Evolutionary conservation across 64 coral and sea anemone genomes (phyloP), one percentile per base, ranked within the genome.

Genomic region (Actinia tenebrosa): DNA sequence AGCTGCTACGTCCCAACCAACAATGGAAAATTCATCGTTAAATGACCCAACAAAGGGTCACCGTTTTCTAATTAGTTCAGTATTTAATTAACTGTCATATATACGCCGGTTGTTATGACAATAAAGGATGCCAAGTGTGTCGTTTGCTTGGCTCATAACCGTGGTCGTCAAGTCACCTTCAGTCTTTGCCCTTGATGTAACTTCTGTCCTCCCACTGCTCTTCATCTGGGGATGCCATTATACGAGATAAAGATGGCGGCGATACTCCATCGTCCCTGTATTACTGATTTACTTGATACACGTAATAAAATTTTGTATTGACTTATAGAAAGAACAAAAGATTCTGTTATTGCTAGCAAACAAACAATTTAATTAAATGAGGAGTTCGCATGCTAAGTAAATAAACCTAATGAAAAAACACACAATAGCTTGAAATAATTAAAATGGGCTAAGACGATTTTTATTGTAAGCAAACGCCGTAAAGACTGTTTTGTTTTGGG

Each of bases 281-380:
- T 75, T 26, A 42, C 71, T 84, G 61, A 69, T 53, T 89, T 14
- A 42, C 15, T 52, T 83, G n/a, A 71, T 55, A 80, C n/a, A 18
- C 15, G 15, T 83, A 27, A 64, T 71, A 83, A 19, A 22, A 68
- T 83, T 46, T 27, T 60, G 44, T 60, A 53, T 80, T 42, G 37
- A 60, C 52, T 52, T 89, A n/a, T 68, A 22, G 10, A 60, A 82
- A 52, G n/a, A 89, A 62, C 75, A 89, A 80, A 80, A 80, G 87
- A 37, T 17, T 75, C 59, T 88, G 82, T 84, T 88, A 79, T 69
- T 81, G 26, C 82, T 80, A 77, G 82, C 80, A 71, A 85, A 44
- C 77, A 86, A 79, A 87, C 72, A 90, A 64, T 93, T 97, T 97
- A 97, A 97, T 97, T 97, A 97, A 93, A 91, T 93, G 90, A 93